Evolutionary conservation across 2,113 vertebrate genomes (phyloP), one percentile per base, ranked within the genome.

Genomic region (Lophius piscatorius): DNA sequence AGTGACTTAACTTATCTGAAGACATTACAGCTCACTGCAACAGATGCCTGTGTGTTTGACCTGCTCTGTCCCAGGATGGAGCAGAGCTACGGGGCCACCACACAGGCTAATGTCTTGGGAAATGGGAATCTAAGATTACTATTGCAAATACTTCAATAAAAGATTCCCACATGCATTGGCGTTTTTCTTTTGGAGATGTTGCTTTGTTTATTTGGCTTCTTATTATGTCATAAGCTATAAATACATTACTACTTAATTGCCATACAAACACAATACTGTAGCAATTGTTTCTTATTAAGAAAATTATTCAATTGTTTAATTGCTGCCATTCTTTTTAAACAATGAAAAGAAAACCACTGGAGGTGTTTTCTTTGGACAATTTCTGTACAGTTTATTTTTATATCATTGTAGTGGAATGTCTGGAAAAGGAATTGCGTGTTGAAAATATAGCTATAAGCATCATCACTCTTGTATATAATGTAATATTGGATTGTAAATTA

Each of bases 221-320:
- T 60, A 76, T 89, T 89, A 67, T 83, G 79, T 90, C 81, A 88
- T 87, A 85, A 89, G 86, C 88, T 89, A 87, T 90, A 82, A 90
- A 85, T 89, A 85, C 84, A 76, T 81, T 64, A 82, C 84, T 90
- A 90, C 83, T 89, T 90, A 80, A 82, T 91, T 91, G 91, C 90
- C 90, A 89, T 90, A 90, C 91, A 91, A 94, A 94, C 94, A 95
- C 89, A 47, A 94, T 94, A 95, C 94, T 95, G 94, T 95, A 95
- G 93, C 91, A 92, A 90, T 91, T 90, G 81, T 93, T 94, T 93
- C 90, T 92, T 91, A 91, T 89, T 88, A 91, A 86, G 82, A 80
- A 65, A 83, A 89, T 89, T 81, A 90, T 88, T 91, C 83, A 87
- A 85, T 90, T 91, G 77, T 88, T 92, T 90, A 87, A 91, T 89